Evolutionary conservation across 2,797 vertebrate genomes (phyloP).

Genomic region (Tragopan temminckii): DNA sequence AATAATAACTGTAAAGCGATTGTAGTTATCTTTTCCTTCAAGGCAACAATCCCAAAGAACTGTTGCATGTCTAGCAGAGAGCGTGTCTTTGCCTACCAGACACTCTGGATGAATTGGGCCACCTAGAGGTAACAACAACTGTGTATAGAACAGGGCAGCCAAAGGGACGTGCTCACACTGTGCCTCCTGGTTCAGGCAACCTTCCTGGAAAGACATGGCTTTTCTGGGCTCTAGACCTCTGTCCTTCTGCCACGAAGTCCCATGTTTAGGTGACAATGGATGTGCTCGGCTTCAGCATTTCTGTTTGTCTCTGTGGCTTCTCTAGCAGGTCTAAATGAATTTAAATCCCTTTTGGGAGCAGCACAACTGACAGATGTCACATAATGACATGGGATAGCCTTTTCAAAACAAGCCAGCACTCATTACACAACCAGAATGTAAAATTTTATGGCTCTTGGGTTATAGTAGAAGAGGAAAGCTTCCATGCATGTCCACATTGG

Average conservation of each 20-base stretch:
- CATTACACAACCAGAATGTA: constrained; percentile 63
- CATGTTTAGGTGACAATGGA: neutral
- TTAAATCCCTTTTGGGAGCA: constrained; percentile 37
- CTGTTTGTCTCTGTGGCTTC: neutral
- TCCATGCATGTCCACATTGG: constrained; percentile 29
- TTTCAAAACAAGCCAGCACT: constrained; percentile 64
- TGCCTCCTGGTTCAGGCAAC: neutral
- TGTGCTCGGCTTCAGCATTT: neutral
- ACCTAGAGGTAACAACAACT: constrained; percentile 70
- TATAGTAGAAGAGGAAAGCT: constrained; percentile 56
- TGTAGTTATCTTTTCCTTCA: neutral
- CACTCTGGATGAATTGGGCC: constrained; percentile 70
- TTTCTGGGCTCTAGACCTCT: neutral
- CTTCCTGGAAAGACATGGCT: neutral
- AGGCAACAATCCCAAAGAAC: neutral
- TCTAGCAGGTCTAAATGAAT: constrained; percentile 40
- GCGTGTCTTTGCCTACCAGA: constrained; percentile 11
- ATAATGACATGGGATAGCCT: constrained; percentile 31
- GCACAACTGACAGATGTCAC: constrained; percentile 37
- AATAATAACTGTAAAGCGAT: neutral
- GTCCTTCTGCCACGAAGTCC: neutral
- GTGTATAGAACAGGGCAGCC: constrained; percentile 19
- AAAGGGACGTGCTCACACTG: neutral
- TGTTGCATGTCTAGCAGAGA: neutral
- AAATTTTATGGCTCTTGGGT: constrained; percentile 61